These are phyloP conservation scores for Dexiosoma caninum DNA, from an alignment of 2,888 invertebrate species.

Conservation along the genomic window DNA sequence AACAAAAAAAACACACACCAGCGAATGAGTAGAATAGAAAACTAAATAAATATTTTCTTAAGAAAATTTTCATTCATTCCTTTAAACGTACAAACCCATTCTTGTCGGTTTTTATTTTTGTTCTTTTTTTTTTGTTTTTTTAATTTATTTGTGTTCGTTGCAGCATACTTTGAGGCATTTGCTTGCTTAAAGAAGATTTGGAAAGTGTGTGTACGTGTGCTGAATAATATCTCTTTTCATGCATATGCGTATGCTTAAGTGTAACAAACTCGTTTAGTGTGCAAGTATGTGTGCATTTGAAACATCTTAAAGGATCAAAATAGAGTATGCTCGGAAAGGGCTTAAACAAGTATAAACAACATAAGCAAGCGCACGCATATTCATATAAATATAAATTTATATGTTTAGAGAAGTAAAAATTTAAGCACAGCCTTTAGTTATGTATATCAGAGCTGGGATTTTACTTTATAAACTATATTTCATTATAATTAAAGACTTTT, in stretches of 20 bases:
- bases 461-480: no score
- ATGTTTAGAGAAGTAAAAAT: not conserved
- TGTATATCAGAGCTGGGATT: no score
- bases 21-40: not conserved
- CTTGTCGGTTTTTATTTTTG: no score
- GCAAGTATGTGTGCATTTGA: conserved; percentile 28
- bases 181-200: conserved; percentile 27
- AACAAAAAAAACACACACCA: not conserved
- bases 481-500: no score
- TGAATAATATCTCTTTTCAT: not conserved
- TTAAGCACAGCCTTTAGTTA: not conserved
- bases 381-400: not conserved
- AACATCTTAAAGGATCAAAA: conserved; percentile 48
- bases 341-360: conserved; percentile 18
- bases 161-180: conserved; percentile 46
- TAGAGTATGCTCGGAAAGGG: conserved; percentile 2
- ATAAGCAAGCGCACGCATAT: not conserved
- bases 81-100: conserved; percentile 18
- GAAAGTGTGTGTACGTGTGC: conserved; percentile 47
- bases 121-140: conserved; percentile 25
- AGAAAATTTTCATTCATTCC: conserved; percentile 40
- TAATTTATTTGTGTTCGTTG: conserved; percentile 34
- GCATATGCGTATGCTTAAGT: not conserved
- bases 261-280: conserved; percentile 25
- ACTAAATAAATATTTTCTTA: conserved; percentile 53